Evolutionary conservation across 2,113 vertebrate species (phyloP).

Genomic region (Acanthochromis polyacanthus): DNA sequence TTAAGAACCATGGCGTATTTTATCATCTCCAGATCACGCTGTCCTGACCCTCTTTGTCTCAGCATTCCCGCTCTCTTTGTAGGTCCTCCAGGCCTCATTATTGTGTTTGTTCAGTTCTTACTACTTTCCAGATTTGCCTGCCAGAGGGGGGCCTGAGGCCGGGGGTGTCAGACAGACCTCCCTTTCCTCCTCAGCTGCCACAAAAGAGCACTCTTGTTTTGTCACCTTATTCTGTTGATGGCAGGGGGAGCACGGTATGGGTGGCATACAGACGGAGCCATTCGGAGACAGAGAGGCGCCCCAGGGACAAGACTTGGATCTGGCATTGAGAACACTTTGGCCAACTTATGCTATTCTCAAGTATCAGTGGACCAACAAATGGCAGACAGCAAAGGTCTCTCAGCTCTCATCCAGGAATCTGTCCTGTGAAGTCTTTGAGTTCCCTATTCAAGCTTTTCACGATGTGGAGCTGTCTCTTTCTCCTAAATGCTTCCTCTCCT

Average conservation of each 20-base stretch:
- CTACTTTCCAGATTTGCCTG: conserved; percentile 38
- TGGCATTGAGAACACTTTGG: conserved; percentile 42
- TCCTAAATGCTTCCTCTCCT: conserved; percentile 45
- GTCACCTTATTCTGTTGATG: conserved; percentile 48
- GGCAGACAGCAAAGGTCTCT: conserved; percentile 53
- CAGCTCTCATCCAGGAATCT: conserved; percentile 40
- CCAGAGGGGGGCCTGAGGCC: conserved; percentile 28
- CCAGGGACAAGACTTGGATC: conserved; percentile 45
- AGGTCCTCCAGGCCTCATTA: conserved; percentile 25
- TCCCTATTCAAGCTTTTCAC: conserved; percentile 46
- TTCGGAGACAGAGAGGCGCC: conserved; percentile 73
- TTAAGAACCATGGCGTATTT: neutral
- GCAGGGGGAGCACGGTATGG: conserved; percentile 13
- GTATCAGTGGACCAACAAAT: conserved; percentile 38
- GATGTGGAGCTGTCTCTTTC: conserved; percentile 3
- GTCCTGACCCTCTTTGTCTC: conserved; percentile 37
- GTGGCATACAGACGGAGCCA: conserved; percentile 40
- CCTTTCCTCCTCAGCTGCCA: conserved; percentile 29
- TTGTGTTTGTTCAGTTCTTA: conserved; percentile 27
- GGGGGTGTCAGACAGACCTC: conserved; percentile 39
- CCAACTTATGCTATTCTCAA: conserved; percentile 40
- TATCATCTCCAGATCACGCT: conserved; percentile 4
- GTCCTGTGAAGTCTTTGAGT: conserved; percentile 38
- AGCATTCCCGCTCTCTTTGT: conserved; percentile 28
- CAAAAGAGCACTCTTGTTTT: conserved; percentile 52